These are phyloP conservation scores for Motacilla alba DNA, from an alignment of 2,113 vertebrate species.

Conservation along the genomic window DNA sequence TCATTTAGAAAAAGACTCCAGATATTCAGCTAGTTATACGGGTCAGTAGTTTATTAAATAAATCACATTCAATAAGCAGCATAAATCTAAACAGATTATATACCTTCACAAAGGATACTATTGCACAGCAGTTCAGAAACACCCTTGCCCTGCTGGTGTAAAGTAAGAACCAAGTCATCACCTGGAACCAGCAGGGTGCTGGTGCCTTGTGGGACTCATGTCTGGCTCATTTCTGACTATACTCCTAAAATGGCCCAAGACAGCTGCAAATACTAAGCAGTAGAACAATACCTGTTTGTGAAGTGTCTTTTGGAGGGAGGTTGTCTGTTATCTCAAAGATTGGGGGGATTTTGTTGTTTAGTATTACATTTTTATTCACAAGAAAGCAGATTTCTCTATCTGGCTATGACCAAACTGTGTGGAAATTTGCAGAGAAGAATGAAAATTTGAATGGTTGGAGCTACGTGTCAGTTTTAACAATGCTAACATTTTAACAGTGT, in stretches of 20 bases:
- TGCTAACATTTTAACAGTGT: not conserved
- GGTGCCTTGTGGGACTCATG: not conserved
- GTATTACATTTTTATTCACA: not conserved
- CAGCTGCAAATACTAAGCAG: not conserved
- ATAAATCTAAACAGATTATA: not conserved
- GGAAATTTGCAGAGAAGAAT: not conserved
- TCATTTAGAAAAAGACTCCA: not conserved
- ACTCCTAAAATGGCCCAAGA: not conserved
- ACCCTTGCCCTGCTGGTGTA: not conserved
- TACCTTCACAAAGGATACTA: not conserved
- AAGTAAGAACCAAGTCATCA: not conserved
- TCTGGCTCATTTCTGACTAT: not conserved
- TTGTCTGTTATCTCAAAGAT: not conserved
- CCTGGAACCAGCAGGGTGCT: not conserved
- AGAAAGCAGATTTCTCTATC: too few relatives aligned
- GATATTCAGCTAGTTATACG: not conserved
- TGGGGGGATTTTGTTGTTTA: not conserved
- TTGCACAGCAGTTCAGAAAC: not conserved
- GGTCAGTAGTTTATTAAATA: not conserved
- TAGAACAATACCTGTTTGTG: not conserved
- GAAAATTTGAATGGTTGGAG: not conserved
- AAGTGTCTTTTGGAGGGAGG: not conserved
- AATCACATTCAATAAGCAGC: not conserved
- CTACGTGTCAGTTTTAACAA: not conserved
- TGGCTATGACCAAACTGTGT: not conserved